Evolutionary conservation across 2,113 vertebrate species (phyloP).

Genomic region (Sigmodon hispidus): DNA sequence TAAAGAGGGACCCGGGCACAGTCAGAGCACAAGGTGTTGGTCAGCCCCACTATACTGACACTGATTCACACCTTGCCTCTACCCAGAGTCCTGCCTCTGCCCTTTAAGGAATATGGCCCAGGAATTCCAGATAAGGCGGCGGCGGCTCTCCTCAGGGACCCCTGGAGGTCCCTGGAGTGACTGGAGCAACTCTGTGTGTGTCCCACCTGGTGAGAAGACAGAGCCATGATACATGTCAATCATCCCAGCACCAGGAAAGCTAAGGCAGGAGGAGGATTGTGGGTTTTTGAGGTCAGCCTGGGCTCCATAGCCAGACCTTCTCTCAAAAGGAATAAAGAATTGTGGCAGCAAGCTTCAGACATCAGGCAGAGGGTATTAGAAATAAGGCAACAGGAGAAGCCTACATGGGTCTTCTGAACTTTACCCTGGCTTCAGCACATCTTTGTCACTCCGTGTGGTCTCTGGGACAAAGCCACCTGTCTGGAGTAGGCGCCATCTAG

Average conservation of each 20-base stretch:
- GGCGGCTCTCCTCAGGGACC: neutral
- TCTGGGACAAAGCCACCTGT: too few relatives aligned
- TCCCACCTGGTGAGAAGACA: constrained; percentile 81
- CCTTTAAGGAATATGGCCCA: constrained; percentile 2
- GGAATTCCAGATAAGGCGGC: constrained; percentile 82
- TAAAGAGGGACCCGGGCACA: too few relatives aligned
- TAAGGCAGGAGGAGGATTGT: neutral
- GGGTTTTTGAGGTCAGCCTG: neutral
- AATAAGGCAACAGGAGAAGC: neutral
- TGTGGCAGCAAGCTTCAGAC: neutral
- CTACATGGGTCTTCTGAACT: neutral
- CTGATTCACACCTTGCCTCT: neutral
- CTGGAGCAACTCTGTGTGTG: constrained; percentile 83
- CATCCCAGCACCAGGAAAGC: neutral
- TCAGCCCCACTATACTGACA: too few relatives aligned
- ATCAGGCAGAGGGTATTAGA: neutral
- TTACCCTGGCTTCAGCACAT: too few relatives aligned
- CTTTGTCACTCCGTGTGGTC: neutral
- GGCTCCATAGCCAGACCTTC: neutral
- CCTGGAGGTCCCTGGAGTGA: constrained; percentile 82
- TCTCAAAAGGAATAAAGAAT: neutral
- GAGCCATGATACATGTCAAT: rapidly evolving
- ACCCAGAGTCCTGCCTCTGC: constrained; percentile 80
- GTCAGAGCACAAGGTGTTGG: neutral
- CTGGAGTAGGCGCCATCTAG: neutral